These are phyloP conservation scores for Acanthochromis polyacanthus DNA, from an alignment of 2,113 vertebrate species.

Conservation along the genomic window DNA sequence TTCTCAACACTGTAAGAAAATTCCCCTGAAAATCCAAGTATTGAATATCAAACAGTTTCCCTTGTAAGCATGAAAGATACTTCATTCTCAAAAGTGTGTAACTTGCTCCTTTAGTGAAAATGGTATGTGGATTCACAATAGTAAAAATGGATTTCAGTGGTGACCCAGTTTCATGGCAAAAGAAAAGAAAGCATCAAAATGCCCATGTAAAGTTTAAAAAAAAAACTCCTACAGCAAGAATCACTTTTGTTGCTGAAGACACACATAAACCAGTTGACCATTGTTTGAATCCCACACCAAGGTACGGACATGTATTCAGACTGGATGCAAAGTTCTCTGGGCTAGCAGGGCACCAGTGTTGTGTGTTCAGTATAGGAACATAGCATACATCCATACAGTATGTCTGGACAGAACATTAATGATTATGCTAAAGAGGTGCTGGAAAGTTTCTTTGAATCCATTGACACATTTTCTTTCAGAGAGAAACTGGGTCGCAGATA, in stretches of 20 bases:
- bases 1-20: conserved; percentile 25
- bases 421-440: conserved; percentile 23
- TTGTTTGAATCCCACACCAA: neutral
- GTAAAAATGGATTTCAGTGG: conserved; percentile 34
- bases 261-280: conserved; percentile 16
- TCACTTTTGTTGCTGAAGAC: neutral
- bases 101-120: conserved; percentile 31
- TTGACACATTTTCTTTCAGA: conserved; percentile 8
- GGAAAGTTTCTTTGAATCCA: conserved; percentile 15
- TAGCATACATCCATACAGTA: neutral
- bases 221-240: neutral
- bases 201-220: neutral
- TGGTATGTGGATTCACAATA: conserved; percentile 37
- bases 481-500: conserved; percentile 32
- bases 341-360: neutral
- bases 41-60: conserved; percentile 45
- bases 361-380: neutral
- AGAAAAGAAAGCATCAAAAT: neutral
- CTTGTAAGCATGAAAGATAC: conserved; percentile 30
- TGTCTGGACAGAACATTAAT: conserved; percentile 9
- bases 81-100: conserved; percentile 32
- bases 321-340: neutral
- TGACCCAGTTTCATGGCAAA: conserved; percentile 48
- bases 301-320: neutral
- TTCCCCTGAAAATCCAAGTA: conserved; percentile 27